Percentiles rank a stretch among this genome's conserved stretches.
These are phyloP conservation scores for Cinclus cinclus DNA, from an alignment of 2,113 vertebrate genomes.

Conservation along the genomic window DNA sequence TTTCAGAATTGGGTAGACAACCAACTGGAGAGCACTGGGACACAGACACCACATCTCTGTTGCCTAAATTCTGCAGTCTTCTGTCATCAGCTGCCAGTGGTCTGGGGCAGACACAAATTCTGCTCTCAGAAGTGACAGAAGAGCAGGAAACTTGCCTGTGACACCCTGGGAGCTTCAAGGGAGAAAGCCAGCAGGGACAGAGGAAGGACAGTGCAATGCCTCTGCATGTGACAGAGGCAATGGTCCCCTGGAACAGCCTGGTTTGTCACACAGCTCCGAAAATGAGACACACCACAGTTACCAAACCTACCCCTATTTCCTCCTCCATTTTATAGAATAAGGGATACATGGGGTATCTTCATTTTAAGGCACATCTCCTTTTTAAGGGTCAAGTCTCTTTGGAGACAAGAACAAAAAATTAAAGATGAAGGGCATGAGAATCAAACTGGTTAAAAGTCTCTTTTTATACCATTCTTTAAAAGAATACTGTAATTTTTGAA, in stretches of 20 bases:
- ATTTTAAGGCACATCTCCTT: not conserved
- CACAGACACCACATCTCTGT: not conserved
- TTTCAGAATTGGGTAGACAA: not conserved
- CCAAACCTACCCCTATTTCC: not conserved
- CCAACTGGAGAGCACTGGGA: not conserved
- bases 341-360: not conserved
- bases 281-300: not conserved
- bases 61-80: not conserved
- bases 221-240: rapidly evolving
- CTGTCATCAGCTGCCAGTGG: not conserved
- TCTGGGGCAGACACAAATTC: not conserved
- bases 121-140: not conserved
- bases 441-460: not conserved
- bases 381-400: not conserved
- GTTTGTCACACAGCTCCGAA: not conserved
- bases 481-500: not conserved
- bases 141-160: not conserved
- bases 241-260: not conserved
- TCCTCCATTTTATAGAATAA: not conserved
- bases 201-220: not conserved
- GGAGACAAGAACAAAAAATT: not conserved
- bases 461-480: not conserved
- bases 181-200: not conserved
- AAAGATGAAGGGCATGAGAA: not conserved
- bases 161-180: not conserved